phyloP scores from a whole-genome alignment of 1,140 invertebrate genomes.

The Adelges cooleyi region DNA sequence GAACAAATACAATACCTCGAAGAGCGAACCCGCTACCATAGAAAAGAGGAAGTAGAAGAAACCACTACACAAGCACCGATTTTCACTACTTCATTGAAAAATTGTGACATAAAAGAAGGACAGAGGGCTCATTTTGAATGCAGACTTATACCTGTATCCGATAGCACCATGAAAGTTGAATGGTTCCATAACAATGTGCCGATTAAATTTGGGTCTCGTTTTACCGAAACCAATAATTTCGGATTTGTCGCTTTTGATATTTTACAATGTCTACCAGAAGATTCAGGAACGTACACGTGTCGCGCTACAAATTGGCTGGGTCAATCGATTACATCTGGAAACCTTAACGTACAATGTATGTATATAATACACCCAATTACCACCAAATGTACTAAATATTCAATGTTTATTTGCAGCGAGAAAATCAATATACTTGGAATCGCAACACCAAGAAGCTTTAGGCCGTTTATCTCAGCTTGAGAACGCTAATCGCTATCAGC shows the following conservation, averaged over 20 bases:
- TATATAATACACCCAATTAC: constrained; percentile 23
- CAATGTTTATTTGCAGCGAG: constrained; percentile 43
- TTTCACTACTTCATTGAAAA: constrained; percentile 81
- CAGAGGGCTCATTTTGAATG: constrained; percentile 94
- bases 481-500: constrained; percentile 58
- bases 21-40: constrained; percentile 63
- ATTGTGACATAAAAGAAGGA: constrained; percentile 85
- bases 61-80: constrained; percentile 75
- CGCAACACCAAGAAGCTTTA: constrained; percentile 70
- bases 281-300: constrained; percentile 83
- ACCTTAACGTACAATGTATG: constrained; percentile 58
- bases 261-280: constrained; percentile 79
- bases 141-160: constrained; percentile 87
- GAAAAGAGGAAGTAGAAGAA: constrained; percentile 63
- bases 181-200: constrained; percentile 93
- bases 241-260: constrained; percentile 89
- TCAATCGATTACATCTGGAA: constrained; percentile 71
- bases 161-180: constrained; percentile 91
- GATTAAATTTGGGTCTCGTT: constrained; percentile 74
- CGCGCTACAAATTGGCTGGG: constrained; percentile 74
- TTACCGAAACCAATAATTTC: constrained; percentile 86
- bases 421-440: constrained; percentile 73
- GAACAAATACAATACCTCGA: constrained; percentile 80
- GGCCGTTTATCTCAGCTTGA: constrained; percentile 73
- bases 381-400: background rate